These are phyloP conservation scores for Euphydryas editha DNA, from an alignment of 2,888 invertebrate genomes.

Conservation along the genomic window DNA sequence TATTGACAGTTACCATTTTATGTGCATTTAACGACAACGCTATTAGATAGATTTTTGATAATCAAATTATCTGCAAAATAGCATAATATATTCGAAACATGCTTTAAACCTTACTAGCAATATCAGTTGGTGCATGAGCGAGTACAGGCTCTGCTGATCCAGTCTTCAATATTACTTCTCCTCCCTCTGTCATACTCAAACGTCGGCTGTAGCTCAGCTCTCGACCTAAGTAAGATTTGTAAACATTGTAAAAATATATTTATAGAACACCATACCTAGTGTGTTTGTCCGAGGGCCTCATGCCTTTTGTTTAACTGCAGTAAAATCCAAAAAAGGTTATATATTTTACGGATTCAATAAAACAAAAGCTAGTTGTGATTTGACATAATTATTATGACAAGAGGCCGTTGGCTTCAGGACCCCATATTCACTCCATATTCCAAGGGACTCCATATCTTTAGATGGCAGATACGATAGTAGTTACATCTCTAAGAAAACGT, in stretches of 20 bases:
- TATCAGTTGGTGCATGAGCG: conserved; percentile 76
- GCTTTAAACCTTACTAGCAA: conserved; percentile 62
- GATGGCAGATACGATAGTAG: too few species aligned
- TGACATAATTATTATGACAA: too few species aligned
- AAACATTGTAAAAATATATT: too few species aligned
- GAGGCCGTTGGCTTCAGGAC: too few species aligned
- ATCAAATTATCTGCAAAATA: background rate
- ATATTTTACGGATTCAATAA: too few species aligned
- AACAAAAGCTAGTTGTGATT: conserved; percentile 3
- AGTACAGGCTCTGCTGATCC: conserved; percentile 73
- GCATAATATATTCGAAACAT: background rate
- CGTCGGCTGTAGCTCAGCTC: conserved; percentile 78
- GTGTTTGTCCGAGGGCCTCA: too few species aligned
- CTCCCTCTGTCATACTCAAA: conserved; percentile 75
- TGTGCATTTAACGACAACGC: background rate
- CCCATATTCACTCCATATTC: too few species aligned
- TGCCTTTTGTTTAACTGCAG: too few species aligned
- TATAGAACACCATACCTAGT: too few species aligned
- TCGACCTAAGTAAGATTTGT: conserved; percentile 76
- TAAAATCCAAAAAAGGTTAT: too few species aligned
- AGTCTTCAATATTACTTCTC: conserved; percentile 73
- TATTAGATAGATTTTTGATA: background rate
- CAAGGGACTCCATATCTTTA: too few species aligned
- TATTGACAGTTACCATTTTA: background rate
- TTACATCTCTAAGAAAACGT: too few species aligned